These are phyloP conservation scores for Threskiornis aethiopicus DNA, from an alignment of 2,797 vertebrate genomes.

Conservation along the genomic window DNA sequence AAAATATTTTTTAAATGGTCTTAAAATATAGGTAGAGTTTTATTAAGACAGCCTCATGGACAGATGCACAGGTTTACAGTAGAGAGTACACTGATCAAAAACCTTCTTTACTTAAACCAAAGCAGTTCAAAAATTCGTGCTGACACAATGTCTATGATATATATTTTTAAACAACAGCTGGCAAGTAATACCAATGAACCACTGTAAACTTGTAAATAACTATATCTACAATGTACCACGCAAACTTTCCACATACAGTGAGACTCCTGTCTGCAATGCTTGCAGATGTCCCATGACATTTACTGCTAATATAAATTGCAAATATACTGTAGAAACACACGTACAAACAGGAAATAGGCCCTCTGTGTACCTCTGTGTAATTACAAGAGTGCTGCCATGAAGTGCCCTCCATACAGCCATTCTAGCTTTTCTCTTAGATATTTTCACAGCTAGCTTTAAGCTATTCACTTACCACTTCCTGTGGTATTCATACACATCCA, in stretches of 20 bases:
- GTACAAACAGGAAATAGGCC: background rate
- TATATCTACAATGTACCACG: accelerated
- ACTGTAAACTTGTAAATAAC: background rate
- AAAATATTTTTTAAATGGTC: background rate
- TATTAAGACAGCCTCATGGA: background rate
- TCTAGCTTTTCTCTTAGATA: background rate
- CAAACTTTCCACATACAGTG: background rate
- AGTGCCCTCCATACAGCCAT: background rate
- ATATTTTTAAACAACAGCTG: background rate
- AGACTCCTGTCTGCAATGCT: background rate
- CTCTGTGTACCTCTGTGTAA: background rate
- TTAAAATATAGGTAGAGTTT: background rate
- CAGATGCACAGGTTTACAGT: background rate
- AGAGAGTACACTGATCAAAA: background rate
- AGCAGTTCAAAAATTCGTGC: background rate
- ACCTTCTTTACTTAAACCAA: background rate
- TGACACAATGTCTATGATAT: background rate
- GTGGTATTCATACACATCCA: background rate
- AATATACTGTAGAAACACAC: background rate
- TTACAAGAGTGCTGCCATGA: background rate
- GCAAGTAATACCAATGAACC: background rate
- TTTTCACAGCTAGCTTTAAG: background rate
- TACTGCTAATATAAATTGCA: background rate
- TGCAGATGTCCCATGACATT: background rate
- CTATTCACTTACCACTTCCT: background rate